These are phyloP conservation scores for Dicentrarchus labrax DNA, from an alignment of 2,113 vertebrate genomes.

Conservation along the genomic window DNA sequence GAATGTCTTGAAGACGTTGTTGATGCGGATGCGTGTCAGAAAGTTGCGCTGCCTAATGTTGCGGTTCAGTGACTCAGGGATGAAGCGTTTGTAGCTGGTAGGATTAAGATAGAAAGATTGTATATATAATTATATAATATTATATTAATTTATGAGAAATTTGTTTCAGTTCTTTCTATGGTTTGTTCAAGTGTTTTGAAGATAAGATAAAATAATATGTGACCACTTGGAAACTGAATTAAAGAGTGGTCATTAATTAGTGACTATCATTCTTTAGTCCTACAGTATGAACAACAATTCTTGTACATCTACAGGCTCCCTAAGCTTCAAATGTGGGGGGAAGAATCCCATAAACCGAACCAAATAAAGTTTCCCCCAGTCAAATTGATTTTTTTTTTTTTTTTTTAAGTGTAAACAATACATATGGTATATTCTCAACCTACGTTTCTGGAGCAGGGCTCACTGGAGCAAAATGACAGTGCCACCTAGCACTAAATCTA, in stretches of 20 bases:
- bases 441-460: no score
- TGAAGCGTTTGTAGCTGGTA: slow-evolving; percentile 93
- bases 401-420: no score
- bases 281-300: not conserved
- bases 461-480: no score
- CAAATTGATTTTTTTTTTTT: not conserved
- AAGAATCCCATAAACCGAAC: not conserved
- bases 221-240: not conserved
- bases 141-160: not conserved
- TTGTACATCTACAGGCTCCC: not conserved
- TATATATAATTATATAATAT: not conserved
- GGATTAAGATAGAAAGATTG: slow-evolving; percentile 1
- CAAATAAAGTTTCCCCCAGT: not conserved
- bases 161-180: not conserved
- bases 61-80: slow-evolving; percentile 92
- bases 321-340: not conserved
- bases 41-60: slow-evolving; percentile 95
- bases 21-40: slow-evolving; percentile 94
- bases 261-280: no score
- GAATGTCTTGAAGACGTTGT: slow-evolving; percentile 98
- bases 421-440: not conserved
- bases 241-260: not conserved
- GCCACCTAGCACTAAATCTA: no score
- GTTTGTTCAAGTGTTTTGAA: not conserved
- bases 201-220: no score